These are phyloP conservation scores for Glaucomys volans DNA, from an alignment of 2,113 vertebrate genomes.

Conservation along the genomic window DNA sequence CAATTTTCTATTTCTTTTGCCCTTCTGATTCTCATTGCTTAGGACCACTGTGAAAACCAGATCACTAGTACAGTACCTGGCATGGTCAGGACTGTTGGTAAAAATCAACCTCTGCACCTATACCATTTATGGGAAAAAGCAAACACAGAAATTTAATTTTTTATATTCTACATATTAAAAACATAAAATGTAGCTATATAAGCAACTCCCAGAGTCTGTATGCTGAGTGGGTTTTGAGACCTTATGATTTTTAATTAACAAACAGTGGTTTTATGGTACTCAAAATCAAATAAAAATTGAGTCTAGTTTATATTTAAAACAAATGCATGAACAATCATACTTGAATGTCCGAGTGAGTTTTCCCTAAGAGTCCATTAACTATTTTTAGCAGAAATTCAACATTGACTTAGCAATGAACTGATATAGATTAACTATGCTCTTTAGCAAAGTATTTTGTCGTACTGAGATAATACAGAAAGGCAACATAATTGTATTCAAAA, in stretches of 20 bases:
- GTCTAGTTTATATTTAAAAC: slow-evolving; percentile 25
- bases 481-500: neutral
- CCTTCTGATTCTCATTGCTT: neutral
- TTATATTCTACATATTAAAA: neutral
- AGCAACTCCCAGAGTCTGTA: neutral
- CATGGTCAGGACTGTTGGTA: neutral
- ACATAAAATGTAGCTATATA: neutral
- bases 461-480: neutral
- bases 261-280: neutral
- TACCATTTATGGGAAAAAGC: neutral
- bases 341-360: neutral
- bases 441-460: neutral
- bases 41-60: neutral
- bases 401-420: neutral
- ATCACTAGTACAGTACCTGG: neutral
- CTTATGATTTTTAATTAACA: slow-evolving; percentile 1
- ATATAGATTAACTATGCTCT: neutral
- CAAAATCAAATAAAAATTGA: slow-evolving; percentile 16
- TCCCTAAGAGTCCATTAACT: neutral
- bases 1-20: slow-evolving; percentile 1
- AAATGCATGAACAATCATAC: neutral
- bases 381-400: neutral
- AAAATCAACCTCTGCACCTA: neutral
- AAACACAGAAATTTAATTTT: neutral
- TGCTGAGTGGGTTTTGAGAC: neutral